phyloP scores from a whole-genome alignment of 1,140 invertebrate genomes.

The Drosophila lacertosa region DNA sequence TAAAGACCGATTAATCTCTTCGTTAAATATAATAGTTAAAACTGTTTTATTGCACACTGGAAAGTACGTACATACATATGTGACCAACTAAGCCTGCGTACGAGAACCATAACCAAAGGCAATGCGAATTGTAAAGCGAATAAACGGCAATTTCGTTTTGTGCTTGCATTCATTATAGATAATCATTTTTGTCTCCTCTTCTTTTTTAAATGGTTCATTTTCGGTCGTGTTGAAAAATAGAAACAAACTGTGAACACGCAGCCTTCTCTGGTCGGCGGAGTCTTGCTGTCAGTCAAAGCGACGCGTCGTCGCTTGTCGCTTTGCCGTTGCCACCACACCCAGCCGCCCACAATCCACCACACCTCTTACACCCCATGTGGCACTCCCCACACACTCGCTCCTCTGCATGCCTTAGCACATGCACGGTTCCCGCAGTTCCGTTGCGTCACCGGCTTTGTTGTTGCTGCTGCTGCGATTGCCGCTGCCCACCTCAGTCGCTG shows the following conservation, averaged over 20 bases:
- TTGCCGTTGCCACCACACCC: neutral
- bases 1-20: no score
- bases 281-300: constrained; percentile 49
- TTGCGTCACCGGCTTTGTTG: constrained; percentile 65
- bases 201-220: no score
- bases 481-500: constrained; percentile 17
- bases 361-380: neutral
- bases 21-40: no score
- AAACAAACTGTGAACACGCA: constrained; percentile 3
- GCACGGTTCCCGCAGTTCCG: constrained; percentile 62
- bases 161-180: no score
- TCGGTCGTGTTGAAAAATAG: no score
- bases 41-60: no score
- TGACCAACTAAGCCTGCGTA: no score
- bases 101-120: no score
- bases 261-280: constrained; percentile 12
- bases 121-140: no score
- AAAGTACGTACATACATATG: no score
- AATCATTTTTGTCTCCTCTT: no score
- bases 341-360: neutral
- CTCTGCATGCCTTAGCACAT: constrained; percentile 35
- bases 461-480: constrained; percentile 29
- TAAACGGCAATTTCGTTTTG: no score
- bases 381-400: neutral
- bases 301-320: constrained; percentile 47